Conservation (phyloP, 2,113 vertebrate species). For the Struthidea cinerea region DNA sequence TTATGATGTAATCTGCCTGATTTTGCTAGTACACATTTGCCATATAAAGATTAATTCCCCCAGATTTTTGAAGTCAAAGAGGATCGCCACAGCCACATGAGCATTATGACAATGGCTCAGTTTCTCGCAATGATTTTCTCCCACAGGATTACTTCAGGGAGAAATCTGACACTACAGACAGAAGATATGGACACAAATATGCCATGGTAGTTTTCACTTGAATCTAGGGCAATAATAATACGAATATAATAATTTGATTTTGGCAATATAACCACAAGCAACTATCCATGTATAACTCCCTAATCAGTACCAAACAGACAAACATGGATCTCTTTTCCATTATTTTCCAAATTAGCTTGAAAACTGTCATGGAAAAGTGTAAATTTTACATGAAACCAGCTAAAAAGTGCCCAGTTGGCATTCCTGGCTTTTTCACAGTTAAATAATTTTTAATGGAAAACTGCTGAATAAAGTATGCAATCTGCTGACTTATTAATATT, state of each 20-base stretch:
- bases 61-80: background rate
- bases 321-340: background rate
- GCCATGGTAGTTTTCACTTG: background rate
- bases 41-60: background rate
- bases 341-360: background rate
- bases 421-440: background rate
- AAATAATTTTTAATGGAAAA: background rate
- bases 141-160: background rate
- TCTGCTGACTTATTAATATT: background rate
- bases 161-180: background rate
- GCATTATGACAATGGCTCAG: background rate
- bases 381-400: background rate
- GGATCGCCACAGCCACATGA: background rate
- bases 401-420: background rate
- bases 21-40: background rate
- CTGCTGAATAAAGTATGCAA: background rate
- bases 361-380: background rate
- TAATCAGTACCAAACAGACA: background rate
- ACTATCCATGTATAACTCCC: background rate
- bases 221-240: background rate
- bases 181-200: background rate
- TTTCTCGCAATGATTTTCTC: background rate
- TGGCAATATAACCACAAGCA: background rate
- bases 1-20: background rate
- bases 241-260: background rate